Evolutionary conservation across 1,140 invertebrate species (phyloP), one percentile per base, ranked within the genome.

Genomic region (Drosophila bocki): DNA sequence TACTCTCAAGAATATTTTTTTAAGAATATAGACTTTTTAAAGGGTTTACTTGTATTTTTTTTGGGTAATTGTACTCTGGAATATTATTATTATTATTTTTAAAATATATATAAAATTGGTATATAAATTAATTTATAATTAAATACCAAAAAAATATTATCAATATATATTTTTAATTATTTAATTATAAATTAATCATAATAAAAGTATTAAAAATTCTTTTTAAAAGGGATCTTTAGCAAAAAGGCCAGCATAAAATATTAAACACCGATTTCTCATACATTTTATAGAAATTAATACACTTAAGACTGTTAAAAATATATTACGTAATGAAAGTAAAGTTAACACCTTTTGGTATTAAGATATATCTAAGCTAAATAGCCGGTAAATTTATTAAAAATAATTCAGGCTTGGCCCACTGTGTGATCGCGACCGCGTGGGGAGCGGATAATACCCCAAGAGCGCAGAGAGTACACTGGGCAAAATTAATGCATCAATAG

Each of bases 351-450:
- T 33, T 33, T 4, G n/a, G 7, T 33, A 13, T 19, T n/a, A 53
- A 13, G 3, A 11, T 37, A 15, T 37, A 15, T 54, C 0, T 22
- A 17, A 22, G 11, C 15, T 37, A 19, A 7, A 22, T 11, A 39
- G 19, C 13, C 33, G 13, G 19, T 9, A 15, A 22, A 15, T 54
- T 22, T 54, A 2, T 22, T 19, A 13, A 37, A n/a, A 39, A 37
- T 22, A 37, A 37, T 22, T 1, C 8, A 15, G 13, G 1, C 13
- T 11, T 22, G 15, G 2, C 33, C 51, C 51, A 54, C 51, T 37
- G 51, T 54, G 2, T 37, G 51, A 57, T 57, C 54, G 54, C 15
- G 15, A 42, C 35, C 54, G 54, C 35, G 35, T 57, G 35, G 37
- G 54, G 54, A 42, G 35, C 19, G 1, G 3, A 26, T n/a, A 15